Conservation (phyloP, 2,797 vertebrate genomes). For the Fratercula arctica region DNA sequence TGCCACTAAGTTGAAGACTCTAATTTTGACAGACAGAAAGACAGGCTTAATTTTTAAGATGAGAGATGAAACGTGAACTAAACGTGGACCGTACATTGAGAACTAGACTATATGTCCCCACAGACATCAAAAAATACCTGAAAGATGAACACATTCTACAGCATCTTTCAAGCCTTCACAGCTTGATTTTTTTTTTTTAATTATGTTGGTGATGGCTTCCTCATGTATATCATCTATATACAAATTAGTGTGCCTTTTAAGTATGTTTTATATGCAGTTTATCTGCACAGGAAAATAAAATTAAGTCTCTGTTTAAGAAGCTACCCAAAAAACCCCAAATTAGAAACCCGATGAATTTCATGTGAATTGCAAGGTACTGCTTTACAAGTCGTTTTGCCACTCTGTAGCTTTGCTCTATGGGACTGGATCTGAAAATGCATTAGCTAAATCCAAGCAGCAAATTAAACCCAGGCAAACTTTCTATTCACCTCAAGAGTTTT, state of each 20-base stretch:
- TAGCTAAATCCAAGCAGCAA: background rate
- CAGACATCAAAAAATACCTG: background rate
- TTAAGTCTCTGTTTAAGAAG: background rate
- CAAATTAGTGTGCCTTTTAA: background rate
- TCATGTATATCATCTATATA: background rate
- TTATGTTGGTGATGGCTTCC: background rate
- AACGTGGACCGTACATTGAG: background rate
- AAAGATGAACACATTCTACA: background rate
- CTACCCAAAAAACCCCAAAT: background rate
- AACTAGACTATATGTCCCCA: background rate
- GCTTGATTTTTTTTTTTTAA: background rate
- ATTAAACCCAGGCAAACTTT: background rate
- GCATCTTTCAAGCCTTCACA: background rate
- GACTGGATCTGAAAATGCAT: background rate
- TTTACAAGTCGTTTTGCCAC: background rate
- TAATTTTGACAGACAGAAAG: background rate
- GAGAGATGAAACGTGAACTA: background rate
- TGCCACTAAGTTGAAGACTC: background rate
- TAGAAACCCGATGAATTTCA: background rate
- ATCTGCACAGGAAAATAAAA: background rate
- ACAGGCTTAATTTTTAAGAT: background rate
- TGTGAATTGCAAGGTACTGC: background rate
- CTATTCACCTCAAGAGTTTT: background rate
- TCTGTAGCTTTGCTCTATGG: background rate
- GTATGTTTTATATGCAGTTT: background rate